Conservation (phyloP, 30 jellyfish, hydroid and myxozoan species). For the Mastigias papua region DNA sequence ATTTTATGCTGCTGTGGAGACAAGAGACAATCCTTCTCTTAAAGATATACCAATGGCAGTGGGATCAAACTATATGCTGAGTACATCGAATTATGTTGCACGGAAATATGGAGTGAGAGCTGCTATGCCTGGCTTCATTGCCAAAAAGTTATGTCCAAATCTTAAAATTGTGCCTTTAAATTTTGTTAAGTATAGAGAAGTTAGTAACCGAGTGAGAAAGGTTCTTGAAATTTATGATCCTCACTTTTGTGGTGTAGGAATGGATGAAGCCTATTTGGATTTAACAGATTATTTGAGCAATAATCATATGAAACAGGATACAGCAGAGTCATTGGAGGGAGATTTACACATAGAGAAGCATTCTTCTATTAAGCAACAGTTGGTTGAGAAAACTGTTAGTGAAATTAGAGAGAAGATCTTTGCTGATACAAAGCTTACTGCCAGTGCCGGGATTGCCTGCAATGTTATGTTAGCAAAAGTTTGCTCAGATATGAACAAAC, state of each 20-base stretch:
- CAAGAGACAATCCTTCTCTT: slow-evolving; percentile 86
- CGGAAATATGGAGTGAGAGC: slow-evolving; percentile 97
- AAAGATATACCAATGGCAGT: slow-evolving; percentile 98
- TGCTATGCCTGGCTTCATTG: slow-evolving; percentile 99
- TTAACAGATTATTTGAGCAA: slow-evolving; percentile 75
- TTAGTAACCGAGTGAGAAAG: slow-evolving; percentile 73
- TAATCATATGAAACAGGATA: not conserved
- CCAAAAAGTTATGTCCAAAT: slow-evolving; percentile 94
- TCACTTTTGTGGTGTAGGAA: slow-evolving; percentile 73
- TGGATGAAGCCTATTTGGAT: slow-evolving; percentile 98
- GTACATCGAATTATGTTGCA: slow-evolving; percentile 96
- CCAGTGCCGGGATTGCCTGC: slow-evolving; percentile 98
- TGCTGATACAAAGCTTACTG: slow-evolving; percentile 82
- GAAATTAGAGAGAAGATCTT: slow-evolving; percentile 78
- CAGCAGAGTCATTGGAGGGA: not conserved
- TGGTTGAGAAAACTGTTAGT: slow-evolving; percentile 72
- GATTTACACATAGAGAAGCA: not conserved
- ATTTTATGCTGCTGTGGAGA: slow-evolving; percentile 98
- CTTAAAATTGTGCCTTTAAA: slow-evolving; percentile 80
- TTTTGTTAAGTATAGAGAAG: slow-evolving; percentile 83
- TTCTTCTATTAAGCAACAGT: not conserved
- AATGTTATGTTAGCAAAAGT: slow-evolving; percentile 92
- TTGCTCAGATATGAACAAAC: slow-evolving; percentile 97
- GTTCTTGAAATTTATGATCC: slow-evolving; percentile 90
- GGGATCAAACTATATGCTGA: slow-evolving; percentile 86